Conservation (phyloP, 2,888 invertebrate genomes). For the Tenthredo scrophulariae region DNA sequence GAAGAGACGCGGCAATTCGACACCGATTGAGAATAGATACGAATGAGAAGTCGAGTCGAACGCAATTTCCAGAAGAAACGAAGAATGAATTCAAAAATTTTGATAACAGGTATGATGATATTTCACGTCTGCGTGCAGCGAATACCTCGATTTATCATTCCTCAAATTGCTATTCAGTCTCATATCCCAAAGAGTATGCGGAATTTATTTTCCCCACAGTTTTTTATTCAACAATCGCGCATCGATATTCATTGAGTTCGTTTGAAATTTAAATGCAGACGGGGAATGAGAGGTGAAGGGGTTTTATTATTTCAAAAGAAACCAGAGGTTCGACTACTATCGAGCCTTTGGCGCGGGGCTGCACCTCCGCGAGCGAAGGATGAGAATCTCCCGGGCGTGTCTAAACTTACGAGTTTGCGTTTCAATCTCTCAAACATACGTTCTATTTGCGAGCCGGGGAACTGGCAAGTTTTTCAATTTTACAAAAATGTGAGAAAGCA, state of each 20-base stretch:
- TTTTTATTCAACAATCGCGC: neutral
- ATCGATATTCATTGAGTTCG: neutral
- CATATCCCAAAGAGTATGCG: neutral
- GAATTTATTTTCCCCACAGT: neutral
- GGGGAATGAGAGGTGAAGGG: neutral
- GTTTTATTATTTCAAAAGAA: slow-evolving; percentile 27
- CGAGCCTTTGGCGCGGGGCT: neutral
- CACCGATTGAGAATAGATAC: slow-evolving; percentile 8
- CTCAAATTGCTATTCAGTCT: neutral
- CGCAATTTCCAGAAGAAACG: neutral
- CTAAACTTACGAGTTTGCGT: slow-evolving; percentile 45
- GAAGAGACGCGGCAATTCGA: slow-evolving; percentile 14
- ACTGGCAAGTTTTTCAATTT: slow-evolving; percentile 40
- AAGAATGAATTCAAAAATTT: neutral
- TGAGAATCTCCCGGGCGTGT: slow-evolving; percentile 20
- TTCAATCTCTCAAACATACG: slow-evolving; percentile 39
- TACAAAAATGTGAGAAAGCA: slow-evolving; percentile 21
- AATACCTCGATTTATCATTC: neutral
- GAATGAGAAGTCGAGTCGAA: neutral
- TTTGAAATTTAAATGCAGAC: slow-evolving; percentile 1
- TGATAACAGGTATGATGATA: neutral
- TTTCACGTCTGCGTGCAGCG: neutral
- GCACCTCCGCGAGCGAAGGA: slow-evolving; percentile 1
- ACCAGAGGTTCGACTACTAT: neutral
- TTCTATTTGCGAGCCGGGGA: neutral